Conservation (phyloP, 1,140 invertebrate species). For the Drosophila kepulauana region DNA sequence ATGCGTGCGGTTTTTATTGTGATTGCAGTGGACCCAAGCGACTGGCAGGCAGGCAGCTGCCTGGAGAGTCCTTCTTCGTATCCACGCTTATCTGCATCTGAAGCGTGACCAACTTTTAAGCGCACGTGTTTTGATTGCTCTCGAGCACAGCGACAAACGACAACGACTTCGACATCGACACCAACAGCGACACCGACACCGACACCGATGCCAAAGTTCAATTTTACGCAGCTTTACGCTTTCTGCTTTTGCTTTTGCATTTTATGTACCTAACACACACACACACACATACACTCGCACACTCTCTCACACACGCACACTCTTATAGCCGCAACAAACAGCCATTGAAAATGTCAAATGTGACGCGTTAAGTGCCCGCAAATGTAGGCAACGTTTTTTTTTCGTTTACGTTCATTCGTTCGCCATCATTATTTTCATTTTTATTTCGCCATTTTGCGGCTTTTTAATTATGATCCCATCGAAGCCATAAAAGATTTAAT, state of each 20-base stretch:
- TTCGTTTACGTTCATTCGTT: not conserved
- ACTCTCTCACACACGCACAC: constrained; percentile 15
- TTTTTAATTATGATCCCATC: constrained; percentile 50
- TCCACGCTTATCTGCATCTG: constrained; percentile 64
- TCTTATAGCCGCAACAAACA: constrained; percentile 4
- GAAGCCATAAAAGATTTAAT: constrained; percentile 10
- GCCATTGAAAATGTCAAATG: constrained; percentile 57
- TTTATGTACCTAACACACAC: constrained; percentile 58
- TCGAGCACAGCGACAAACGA: constrained; percentile 10
- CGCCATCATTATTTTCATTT: constrained; percentile 33
- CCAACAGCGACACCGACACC: not conserved
- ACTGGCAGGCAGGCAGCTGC: not conserved
- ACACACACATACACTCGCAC: not conserved
- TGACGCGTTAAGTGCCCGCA: constrained; percentile 67
- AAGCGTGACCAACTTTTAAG: constrained; percentile 67
- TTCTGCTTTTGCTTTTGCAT: constrained; percentile 66
- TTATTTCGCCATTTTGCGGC: constrained; percentile 48
- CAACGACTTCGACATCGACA: not conserved
- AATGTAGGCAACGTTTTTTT: constrained; percentile 65
- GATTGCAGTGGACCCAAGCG: constrained; percentile 70
- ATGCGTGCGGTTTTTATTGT: constrained; percentile 81
- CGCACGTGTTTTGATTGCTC: constrained; percentile 73
- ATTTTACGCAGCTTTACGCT: constrained; percentile 79
- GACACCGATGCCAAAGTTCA: constrained; percentile 48
- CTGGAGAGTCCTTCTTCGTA: constrained; percentile 11